phyloP scores from a whole-genome alignment of 2,888 invertebrate genomes.

The Eledone cirrhosa region DNA sequence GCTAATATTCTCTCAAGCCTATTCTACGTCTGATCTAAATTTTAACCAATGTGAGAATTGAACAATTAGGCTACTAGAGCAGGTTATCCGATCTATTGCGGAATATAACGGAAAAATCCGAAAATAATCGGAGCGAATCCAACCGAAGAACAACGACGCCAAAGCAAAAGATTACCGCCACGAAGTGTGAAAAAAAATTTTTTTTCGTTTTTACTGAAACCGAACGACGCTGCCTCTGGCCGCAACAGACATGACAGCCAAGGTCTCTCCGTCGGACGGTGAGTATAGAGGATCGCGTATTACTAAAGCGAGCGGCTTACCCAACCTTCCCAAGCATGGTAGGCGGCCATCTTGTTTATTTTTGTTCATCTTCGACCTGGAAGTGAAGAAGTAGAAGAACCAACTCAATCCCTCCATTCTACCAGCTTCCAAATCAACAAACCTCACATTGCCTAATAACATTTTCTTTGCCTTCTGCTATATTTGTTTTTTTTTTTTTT shows the following conservation, averaged over 20 bases:
- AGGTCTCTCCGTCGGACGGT: conserved; percentile 44
- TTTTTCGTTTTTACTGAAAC: conserved; percentile 8
- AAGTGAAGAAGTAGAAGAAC: conserved; percentile 29
- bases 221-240: conserved; percentile 19
- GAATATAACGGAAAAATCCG: neutral
- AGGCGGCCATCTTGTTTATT: conserved; percentile 64
- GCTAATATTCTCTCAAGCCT: too few species aligned
- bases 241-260: conserved; percentile 42
- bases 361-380: conserved; percentile 54
- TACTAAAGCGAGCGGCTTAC: conserved; percentile 34
- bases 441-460: too few species aligned
- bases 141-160: conserved; percentile 19
- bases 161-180: neutral
- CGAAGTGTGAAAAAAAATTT: neutral
- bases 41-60: too few species aligned
- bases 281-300: conserved; percentile 33
- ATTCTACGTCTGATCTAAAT: too few species aligned
- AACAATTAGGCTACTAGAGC: neutral
- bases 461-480: too few species aligned
- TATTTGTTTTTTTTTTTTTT: too few species aligned
- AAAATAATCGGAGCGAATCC: neutral
- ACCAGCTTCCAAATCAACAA: too few species aligned
- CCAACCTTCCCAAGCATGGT: conserved; percentile 45
- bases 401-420: too few species aligned
- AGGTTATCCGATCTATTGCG: neutral